Evolutionary conservation across 2,888 invertebrate species (phyloP), one percentile per base, ranked within the genome.

Genomic region (Proisotoma minuta): DNA sequence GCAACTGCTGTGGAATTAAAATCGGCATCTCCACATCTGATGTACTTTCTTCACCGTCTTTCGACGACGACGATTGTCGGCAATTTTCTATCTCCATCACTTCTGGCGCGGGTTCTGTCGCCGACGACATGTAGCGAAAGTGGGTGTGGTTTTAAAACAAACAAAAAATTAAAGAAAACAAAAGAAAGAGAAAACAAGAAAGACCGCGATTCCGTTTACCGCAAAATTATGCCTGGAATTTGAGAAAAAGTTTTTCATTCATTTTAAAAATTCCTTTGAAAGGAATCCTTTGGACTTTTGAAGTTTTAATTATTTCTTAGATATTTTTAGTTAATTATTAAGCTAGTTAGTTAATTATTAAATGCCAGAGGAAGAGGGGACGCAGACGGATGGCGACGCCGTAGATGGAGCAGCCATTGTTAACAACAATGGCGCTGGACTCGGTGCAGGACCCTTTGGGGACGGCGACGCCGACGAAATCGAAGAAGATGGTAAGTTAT

Each of bases 301-400:
- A n/a, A n/a, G n/a, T n/a, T n/a, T n/a, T n/a, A n/a, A n/a, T n/a
- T n/a, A n/a, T n/a, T n/a, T n/a, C n/a, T n/a, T n/a, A n/a, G n/a
- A n/a, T n/a, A n/a, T n/a, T n/a, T n/a, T n/a, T n/a, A n/a, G n/a
- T n/a, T n/a, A n/a, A n/a, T n/a, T n/a, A n/a, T n/a, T n/a, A n/a
- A n/a, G n/a, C n/a, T n/a, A n/a, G n/a, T n/a, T n/a, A n/a, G n/a
- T n/a, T n/a, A n/a, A n/a, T n/a, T n/a, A n/a, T n/a, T n/a, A n/a
- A n/a, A n/a, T n/a, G n/a, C n/a, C n/a, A 58, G 23, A 24, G 58
- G 40, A 51, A 22, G 56, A 57, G 15, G 63, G 63, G 1, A 70
- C 70, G 0, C 70, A 70, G 39, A 70, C 70, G 2, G 70, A 70
- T 12, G 62, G 59, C 2, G 53, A 27, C 23, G 18, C 63, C 0